These are phyloP conservation scores for Danio tinwini DNA, from an alignment of 2,797 vertebrate species.

Conservation along the genomic window DNA sequence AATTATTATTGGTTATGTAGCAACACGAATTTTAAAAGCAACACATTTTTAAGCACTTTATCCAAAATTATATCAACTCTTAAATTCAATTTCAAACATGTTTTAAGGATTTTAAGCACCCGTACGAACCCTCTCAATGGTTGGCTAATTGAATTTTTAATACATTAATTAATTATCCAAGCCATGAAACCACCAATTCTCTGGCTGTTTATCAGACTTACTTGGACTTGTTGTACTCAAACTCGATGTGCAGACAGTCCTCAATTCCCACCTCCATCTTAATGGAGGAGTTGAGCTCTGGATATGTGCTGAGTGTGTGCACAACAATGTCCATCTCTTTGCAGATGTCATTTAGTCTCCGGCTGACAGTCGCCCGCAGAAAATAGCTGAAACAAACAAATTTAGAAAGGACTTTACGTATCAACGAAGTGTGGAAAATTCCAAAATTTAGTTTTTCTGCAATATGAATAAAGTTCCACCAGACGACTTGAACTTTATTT, in stretches of 20 bases:
- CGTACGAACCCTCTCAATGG: too few species aligned
- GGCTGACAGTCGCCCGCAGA: conserved; percentile 93
- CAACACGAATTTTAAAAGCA: too few species aligned
- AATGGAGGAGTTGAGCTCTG: conserved; percentile 97
- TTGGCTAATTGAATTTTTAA: neutral
- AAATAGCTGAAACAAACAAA: conserved; percentile 84
- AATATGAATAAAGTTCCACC: too few species aligned
- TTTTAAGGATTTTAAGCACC: too few species aligned
- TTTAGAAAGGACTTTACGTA: neutral
- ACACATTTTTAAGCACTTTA: too few species aligned
- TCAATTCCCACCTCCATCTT: conserved; percentile 99
- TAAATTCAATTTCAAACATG: too few species aligned
- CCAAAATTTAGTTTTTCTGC: too few species aligned
- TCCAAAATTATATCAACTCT: too few species aligned
- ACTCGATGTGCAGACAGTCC: conserved; percentile 98
- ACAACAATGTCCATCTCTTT: conserved; percentile 99
- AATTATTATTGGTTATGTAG: too few species aligned
- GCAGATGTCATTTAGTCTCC: conserved; percentile 94
- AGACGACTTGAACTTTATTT: too few species aligned
- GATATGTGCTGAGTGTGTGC: conserved; percentile 96
- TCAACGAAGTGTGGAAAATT: neutral
- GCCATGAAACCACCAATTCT: neutral
- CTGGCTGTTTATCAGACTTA: conserved; percentile 71
- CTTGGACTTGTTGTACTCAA: conserved; percentile 99
- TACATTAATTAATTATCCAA: neutral